Conservation (phyloP, 37 sponge, comb jelly and placozoan species). For the Sycon ciliatum region DNA sequence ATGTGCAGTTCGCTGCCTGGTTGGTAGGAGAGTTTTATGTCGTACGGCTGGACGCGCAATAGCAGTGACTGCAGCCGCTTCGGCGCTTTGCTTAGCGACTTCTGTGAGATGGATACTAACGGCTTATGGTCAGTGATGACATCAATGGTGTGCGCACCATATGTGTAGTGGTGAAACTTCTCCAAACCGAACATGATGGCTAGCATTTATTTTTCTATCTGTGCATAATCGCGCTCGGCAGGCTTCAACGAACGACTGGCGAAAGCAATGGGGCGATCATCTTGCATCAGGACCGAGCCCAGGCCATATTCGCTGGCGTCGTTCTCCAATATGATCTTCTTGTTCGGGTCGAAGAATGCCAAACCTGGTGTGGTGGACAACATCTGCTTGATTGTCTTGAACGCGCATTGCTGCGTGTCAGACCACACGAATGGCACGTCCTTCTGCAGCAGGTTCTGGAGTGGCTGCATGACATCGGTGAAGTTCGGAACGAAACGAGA, state of each 20-base stretch:
- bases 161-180: constrained; percentile 18
- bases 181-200: constrained; percentile 6
- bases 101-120: background rate
- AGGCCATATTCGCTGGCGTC: background rate
- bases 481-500: background rate
- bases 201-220: background rate
- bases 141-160: background rate
- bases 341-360: background rate
- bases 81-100: background rate
- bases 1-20: background rate
- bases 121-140: constrained; percentile 27
- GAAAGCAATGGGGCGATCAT: background rate
- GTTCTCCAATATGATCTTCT: background rate
- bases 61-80: background rate
- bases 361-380: background rate
- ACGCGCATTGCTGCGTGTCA: background rate
- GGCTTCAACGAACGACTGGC: background rate
- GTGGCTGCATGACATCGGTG: background rate
- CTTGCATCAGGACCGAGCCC: background rate
- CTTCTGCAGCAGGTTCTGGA: background rate
- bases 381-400: background rate
- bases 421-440: background rate
- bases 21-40: background rate
- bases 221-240: background rate
- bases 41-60: background rate